A percentile compares a stretch with the other conserved stretches of the same genome.
Evolutionary conservation across 37 sponge, comb jelly and placozoan species (phyloP).

Genomic region (Beroe ovata): DNA sequence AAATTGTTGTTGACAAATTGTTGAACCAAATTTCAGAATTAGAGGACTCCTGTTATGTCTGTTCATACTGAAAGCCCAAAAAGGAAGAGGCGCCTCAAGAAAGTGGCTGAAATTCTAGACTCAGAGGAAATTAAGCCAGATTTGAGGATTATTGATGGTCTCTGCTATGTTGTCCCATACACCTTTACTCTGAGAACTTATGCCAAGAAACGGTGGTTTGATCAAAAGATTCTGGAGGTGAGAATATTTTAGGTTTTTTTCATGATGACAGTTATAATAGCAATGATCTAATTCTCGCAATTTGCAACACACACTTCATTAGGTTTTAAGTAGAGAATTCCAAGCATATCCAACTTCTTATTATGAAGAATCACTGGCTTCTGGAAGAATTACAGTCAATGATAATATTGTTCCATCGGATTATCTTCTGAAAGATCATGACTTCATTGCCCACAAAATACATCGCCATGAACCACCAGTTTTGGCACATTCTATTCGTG

Average conservation of each 20-base stretch:
- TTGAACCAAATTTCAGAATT: too few relatives aligned
- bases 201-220: slow-evolving; percentile 60
- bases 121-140: not conserved
- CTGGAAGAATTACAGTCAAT: slow-evolving; percentile 26
- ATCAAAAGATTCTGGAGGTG: slow-evolving; percentile 15
- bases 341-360: slow-evolving; percentile 37
- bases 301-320: not conserved
- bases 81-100: not conserved
- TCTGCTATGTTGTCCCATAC: slow-evolving; percentile 59
- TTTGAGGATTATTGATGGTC: slow-evolving; percentile 26
- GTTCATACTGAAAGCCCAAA: not conserved
- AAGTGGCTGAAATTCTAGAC: slow-evolving; percentile 15
- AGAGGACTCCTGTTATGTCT: too few relatives aligned
- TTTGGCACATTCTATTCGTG: not conserved
- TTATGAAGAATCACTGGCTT: slow-evolving; percentile 1
- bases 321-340: slow-evolving; percentile 36
- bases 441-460: slow-evolving; percentile 44
- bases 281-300: too few relatives aligned
- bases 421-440: slow-evolving; percentile 19
- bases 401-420: not conserved
- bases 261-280: too few relatives aligned
- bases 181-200: slow-evolving; percentile 3
- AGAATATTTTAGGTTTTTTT: too few relatives aligned
- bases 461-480: slow-evolving; percentile 62
- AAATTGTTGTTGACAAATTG: too few relatives aligned